Percentiles rank a stretch among this genome's conserved stretches.
Conservation (phyloP, 1,140 invertebrate genomes). For the Physella acuta region DNA sequence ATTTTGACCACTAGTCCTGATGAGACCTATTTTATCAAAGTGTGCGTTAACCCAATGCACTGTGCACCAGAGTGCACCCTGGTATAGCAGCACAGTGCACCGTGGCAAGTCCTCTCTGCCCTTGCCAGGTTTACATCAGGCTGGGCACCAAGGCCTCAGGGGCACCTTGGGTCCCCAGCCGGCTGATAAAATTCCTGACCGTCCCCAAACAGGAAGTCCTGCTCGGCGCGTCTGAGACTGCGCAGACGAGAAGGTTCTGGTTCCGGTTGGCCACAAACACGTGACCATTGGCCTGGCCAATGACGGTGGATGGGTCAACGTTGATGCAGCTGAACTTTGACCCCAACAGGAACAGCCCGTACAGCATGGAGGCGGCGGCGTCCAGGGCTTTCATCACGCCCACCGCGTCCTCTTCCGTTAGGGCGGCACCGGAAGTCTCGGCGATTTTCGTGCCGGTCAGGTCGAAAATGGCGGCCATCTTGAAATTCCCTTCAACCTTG, state of each 20-base stretch:
- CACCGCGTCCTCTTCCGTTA: constrained; percentile 20
- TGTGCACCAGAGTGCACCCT: too few relatives aligned
- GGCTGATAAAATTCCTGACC: constrained; percentile 28
- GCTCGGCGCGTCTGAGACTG: constrained; percentile 10
- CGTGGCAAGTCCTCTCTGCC: too few relatives aligned
- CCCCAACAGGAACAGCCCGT: constrained; percentile 27
- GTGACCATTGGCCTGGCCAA: constrained; percentile 21
- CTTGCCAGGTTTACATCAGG: neutral
- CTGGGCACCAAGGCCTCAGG: neutral
- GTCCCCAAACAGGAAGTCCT: constrained; percentile 29
- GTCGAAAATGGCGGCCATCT: constrained; percentile 35
- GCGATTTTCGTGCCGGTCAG: constrained; percentile 30
- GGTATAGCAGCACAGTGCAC: too few relatives aligned
- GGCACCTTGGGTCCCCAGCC: constrained; percentile 23
- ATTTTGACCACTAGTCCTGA: too few relatives aligned
- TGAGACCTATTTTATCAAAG: too few relatives aligned
- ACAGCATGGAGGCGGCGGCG: constrained; percentile 18
- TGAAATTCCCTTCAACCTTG: constrained; percentile 30
- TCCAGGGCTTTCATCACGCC: constrained; percentile 20
- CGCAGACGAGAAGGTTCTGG: constrained; percentile 33
- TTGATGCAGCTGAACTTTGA: constrained; percentile 27
- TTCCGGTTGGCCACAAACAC: constrained; percentile 31
- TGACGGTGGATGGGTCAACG: constrained; percentile 32
- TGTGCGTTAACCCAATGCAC: too few relatives aligned
- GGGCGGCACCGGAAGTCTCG: constrained; percentile 23